Conservation (phyloP, 2,888 invertebrate species). For the Lochmaea crataegi region DNA sequence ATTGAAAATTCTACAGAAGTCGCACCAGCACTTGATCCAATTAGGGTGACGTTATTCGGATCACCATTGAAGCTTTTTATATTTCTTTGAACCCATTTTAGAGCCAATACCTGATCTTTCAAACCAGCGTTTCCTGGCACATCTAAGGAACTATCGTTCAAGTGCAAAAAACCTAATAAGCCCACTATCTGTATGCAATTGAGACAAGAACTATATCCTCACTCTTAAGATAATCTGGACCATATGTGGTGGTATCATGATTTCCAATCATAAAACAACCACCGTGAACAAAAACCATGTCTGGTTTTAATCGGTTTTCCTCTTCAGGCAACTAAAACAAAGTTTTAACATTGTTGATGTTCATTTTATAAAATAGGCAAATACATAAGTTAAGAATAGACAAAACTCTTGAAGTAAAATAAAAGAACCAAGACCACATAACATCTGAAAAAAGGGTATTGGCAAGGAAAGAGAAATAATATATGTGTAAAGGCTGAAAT, state of each 20-base stretch:
- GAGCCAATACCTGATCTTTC: constrained; percentile 67
- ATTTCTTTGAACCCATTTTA: constrained; percentile 68
- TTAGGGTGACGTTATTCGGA: constrained; percentile 60
- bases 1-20: constrained; percentile 41
- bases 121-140: constrained; percentile 69
- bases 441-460: too few relatives aligned
- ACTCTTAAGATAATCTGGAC: constrained; percentile 65
- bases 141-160: constrained; percentile 64
- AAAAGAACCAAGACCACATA: too few relatives aligned
- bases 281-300: constrained; percentile 64
- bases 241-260: constrained; percentile 56
- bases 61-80: constrained; percentile 57
- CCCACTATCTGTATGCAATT: constrained; percentile 67
- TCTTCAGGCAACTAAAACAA: constrained; percentile 37
- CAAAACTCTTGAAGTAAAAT: too few relatives aligned
- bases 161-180: constrained; percentile 65
- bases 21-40: constrained; percentile 44
- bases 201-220: constrained; percentile 66
- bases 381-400: too few relatives aligned
- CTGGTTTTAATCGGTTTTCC: constrained; percentile 52
- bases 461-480: too few relatives aligned
- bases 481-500: too few relatives aligned
- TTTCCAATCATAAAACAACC: constrained; percentile 60
- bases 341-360: not conserved
- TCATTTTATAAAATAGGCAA: too few relatives aligned